Base-by-base conservation (phyloP, 2,888 invertebrate genomes). In the Monoplex corrugatus region DNA sequence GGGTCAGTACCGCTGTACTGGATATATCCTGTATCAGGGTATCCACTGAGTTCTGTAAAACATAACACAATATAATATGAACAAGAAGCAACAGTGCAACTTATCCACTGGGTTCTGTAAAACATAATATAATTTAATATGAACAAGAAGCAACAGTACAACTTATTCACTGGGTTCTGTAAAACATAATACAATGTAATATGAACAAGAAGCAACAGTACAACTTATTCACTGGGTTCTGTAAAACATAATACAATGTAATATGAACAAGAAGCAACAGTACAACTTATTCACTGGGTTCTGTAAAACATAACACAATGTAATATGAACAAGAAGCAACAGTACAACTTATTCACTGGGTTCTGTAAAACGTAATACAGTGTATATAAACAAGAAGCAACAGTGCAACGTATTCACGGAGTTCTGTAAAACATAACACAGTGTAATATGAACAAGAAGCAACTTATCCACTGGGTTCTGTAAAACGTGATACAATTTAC, bases 1-100 rank as follows among this genome's bases (percentile, higher is more conserved):
- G 94, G 2, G 94, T 94, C 10, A 95, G 93, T 10, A 94, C 93
- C 1, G 95, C 94, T 40, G 94, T 94, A 94, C 94, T 94, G 38
- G 94, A 94, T 3, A 95, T 93, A 91, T 95, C 95, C 88, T 95
- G 94, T 0, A 92, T 94, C n/a, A 95, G 91, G 68, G 89, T 87
- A 43, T 92, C 92, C 28, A 87, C 86, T 8, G 91, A 89, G 85
- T 83, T 90, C 91, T 92, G 89, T 16, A 82, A 38, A 50, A 32
- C n/a, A 87, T 45, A 43, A n/a, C 19, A 16, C 57, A 68, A 68
- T n/a, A n/a, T n/a, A n/a, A n/a, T n/a, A n/a, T n/a, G n/a, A n/a
- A n/a, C n/a, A n/a, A n/a, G n/a, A n/a, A n/a, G n/a, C n/a, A n/a
- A n/a, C n/a, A n/a, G n/a, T n/a, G n/a, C n/a, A n/a, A n/a, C n/a